Conservation (phyloP, 2,113 vertebrate genomes). For the Coreoperca whiteheadi region DNA sequence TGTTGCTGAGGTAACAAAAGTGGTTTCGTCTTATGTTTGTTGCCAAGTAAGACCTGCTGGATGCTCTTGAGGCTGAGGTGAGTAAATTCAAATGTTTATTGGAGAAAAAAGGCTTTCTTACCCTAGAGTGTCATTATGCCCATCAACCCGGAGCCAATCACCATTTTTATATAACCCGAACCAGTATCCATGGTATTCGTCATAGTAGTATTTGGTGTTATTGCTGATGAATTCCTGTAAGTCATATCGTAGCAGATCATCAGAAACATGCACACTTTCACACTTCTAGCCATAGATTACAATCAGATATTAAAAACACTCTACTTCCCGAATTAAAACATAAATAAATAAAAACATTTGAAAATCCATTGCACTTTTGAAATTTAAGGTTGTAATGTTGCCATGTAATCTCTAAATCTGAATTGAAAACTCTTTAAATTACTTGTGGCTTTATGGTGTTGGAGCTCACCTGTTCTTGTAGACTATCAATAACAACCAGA, state of each 20-base stretch:
- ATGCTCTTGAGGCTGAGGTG: not conserved
- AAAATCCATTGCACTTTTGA: too few relatives aligned
- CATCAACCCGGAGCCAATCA: slow-evolving; percentile 53
- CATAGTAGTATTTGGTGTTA: fast-evolving
- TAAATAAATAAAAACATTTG: too few relatives aligned
- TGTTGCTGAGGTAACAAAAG: not conserved
- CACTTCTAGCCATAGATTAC: not conserved
- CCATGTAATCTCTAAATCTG: not conserved
- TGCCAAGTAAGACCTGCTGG: not conserved
- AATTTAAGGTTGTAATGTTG: not conserved
- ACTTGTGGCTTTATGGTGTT: too few relatives aligned
- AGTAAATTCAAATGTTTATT: not conserved
- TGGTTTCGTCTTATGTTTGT: not conserved
- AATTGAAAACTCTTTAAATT: not conserved
- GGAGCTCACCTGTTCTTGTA: slow-evolving; percentile 50
- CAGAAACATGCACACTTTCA: not conserved
- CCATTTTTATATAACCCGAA: fast-evolving
- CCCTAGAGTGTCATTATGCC: slow-evolving; percentile 28
- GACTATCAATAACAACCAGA: slow-evolving; percentile 49
- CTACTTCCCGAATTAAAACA: too few relatives aligned
- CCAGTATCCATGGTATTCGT: not conserved
- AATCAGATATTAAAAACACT: not conserved
- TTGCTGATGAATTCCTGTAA: slow-evolving; percentile 63
- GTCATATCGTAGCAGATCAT: not conserved
- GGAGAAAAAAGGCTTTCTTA: slow-evolving; percentile 16